phyloP scores from a whole-genome alignment of 1,140 invertebrate genomes.

The Chrysomallon squamiferum region DNA sequence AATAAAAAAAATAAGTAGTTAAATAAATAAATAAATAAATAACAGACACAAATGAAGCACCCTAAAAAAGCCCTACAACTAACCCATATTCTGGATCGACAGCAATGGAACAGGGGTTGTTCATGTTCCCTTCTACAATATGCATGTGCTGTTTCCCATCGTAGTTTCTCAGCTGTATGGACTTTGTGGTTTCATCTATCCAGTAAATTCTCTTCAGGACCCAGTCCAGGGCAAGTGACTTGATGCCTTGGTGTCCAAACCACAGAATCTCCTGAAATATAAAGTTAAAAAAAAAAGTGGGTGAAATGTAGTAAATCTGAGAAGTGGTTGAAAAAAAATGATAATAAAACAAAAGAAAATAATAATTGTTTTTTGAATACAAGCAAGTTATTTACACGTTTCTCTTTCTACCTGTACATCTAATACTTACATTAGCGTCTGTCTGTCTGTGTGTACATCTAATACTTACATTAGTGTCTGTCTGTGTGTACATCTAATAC shows the following conservation, averaged over 20 bases:
- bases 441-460: no score
- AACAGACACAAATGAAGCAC: no score
- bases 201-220: constrained; percentile 95
- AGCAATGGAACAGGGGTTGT: constrained; percentile 91
- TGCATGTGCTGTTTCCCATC: constrained; percentile 72
- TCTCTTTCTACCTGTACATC: no score
- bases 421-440: no score
- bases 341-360: no score
- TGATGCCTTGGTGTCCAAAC: constrained; percentile 67
- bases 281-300: background rate
- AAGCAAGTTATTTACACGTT: no score
- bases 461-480: no score
- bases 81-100: constrained; percentile 82
- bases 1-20: no score
- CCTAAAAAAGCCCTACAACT: no score
- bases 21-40: no score
- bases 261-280: background rate
- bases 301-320: constrained; percentile 1
- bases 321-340: background rate
- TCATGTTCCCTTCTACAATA: constrained; percentile 87
- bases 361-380: no score
- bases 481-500: no score
- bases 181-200: constrained; percentile 87
- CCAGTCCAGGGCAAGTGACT: constrained; percentile 95
- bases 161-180: constrained; percentile 84